Percentiles rank a stretch among this genome's conserved stretches.
Conservation (phyloP, 2,113 vertebrate species). For the Hyperopisus bebe region DNA sequence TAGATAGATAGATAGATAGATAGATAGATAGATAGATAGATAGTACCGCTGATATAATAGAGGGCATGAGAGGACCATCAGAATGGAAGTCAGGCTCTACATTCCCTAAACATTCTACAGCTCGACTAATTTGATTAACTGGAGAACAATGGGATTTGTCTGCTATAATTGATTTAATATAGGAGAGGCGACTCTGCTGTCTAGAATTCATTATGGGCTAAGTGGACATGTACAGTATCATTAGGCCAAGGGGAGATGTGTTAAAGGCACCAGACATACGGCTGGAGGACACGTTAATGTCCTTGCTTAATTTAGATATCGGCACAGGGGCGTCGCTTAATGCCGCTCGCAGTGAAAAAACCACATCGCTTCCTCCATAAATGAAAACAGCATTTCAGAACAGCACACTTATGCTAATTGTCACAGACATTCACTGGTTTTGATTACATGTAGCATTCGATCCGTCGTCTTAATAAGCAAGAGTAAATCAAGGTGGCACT, state of each 20-base stretch:
- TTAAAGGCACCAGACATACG: neutral
- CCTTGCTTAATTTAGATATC: neutral
- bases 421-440: neutral
- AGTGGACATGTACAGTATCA: conserved; percentile 16
- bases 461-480: neutral
- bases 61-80: neutral
- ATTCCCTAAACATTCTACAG: conserved; percentile 5
- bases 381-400: neutral
- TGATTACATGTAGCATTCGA: neutral
- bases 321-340: neutral
- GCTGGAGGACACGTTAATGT: neutral
- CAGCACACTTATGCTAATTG: neutral
- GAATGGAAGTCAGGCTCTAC: neutral
- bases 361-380: neutral
- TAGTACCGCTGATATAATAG: neutral
- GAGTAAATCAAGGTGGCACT: neutral
- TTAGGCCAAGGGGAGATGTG: conserved; percentile 9
- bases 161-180: conserved; percentile 15
- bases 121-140: conserved; percentile 16
- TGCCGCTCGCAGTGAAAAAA: neutral
- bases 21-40: neutral
- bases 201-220: conserved; percentile 14
- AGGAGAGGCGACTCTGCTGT: conserved; percentile 1
- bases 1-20: neutral
- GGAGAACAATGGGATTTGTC: conserved; percentile 17